Conservation (phyloP, 1,140 invertebrate genomes). For the Acromyrmex heyeri region DNA sequence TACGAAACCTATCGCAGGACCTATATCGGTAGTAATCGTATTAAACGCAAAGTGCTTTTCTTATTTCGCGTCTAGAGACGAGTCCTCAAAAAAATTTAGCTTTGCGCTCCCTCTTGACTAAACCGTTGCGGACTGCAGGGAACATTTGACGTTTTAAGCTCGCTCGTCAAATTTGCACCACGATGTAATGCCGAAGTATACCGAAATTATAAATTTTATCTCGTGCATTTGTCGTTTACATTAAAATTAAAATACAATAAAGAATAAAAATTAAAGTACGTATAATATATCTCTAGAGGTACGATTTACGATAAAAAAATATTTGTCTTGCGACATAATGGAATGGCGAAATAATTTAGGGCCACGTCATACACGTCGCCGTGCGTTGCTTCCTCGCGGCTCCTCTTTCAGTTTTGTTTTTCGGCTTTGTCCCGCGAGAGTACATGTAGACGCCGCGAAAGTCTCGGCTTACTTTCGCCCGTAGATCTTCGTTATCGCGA, state of each 20-base stretch:
- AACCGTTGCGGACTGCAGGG: not conserved
- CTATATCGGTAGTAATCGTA: not conserved
- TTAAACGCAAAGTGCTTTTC: not conserved
- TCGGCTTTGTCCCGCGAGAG: conserved; percentile 43
- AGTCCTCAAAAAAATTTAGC: not conserved
- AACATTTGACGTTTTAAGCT: not conserved
- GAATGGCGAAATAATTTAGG: conserved; percentile 12
- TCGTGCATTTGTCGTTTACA: not conserved
- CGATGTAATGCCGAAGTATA: conserved; percentile 17
- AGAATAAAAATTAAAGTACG: too few relatives aligned
- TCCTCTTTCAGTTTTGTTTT: conserved; percentile 23
- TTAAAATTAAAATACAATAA: too few relatives aligned
- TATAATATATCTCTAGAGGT: not conserved
- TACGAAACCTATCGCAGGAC: conserved; percentile 41
- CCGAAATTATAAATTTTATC: not conserved
- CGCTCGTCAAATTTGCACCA: conserved; percentile 26
- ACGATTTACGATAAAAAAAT: conserved; percentile 3
- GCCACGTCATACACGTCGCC: not conserved
- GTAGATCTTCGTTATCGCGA: conserved; percentile 79
- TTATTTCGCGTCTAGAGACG: not conserved
- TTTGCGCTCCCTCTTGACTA: not conserved
- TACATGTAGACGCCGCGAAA: conserved; percentile 7
- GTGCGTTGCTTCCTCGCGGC: conserved; percentile 13
- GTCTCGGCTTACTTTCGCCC: conserved; percentile 70
- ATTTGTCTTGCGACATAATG: not conserved